Evolutionary conservation across 64 coral and sea anemone genomes (phyloP).

Genomic region (Exaiptasia diaphana): DNA sequence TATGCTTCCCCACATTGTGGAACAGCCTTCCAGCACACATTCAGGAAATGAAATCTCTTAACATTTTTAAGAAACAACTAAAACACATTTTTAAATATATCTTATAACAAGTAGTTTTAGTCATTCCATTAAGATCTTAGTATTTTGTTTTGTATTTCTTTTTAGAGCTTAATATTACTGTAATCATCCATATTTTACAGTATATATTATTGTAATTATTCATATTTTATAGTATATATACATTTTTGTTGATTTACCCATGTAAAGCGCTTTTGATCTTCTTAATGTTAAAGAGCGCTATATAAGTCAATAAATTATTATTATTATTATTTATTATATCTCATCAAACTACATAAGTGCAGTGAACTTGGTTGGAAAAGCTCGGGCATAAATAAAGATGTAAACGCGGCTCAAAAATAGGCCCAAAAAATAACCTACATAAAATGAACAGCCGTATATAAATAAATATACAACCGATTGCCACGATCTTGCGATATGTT

Average conservation of each 20-base stretch:
- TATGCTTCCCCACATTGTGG: not conserved
- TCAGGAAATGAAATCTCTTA: not conserved
- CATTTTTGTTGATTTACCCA: not conserved
- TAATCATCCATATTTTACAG: not conserved
- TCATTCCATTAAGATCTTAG: not conserved
- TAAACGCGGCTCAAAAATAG: too few species aligned
- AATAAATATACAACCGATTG: too few species aligned
- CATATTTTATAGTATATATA: not conserved
- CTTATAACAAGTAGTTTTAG: not conserved
- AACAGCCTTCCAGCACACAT: constrained; percentile 7
- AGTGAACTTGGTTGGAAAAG: too few species aligned
- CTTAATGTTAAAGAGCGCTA: not conserved
- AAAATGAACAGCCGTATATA: too few species aligned
- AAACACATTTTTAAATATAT: not conserved
- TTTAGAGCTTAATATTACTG: not conserved
- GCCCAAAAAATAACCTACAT: too few species aligned
- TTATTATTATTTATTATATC: not conserved
- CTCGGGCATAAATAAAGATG: too few species aligned
- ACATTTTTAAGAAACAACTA: not conserved
- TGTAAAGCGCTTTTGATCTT: not conserved
- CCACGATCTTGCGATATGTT: too few species aligned
- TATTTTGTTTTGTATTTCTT: not conserved
- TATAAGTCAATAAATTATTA: not conserved
- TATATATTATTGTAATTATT: not conserved
- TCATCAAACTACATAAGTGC: too few species aligned